These are phyloP conservation scores for Gerosis bhagava DNA, from an alignment of 2,888 invertebrate genomes.

Conservation along the genomic window DNA sequence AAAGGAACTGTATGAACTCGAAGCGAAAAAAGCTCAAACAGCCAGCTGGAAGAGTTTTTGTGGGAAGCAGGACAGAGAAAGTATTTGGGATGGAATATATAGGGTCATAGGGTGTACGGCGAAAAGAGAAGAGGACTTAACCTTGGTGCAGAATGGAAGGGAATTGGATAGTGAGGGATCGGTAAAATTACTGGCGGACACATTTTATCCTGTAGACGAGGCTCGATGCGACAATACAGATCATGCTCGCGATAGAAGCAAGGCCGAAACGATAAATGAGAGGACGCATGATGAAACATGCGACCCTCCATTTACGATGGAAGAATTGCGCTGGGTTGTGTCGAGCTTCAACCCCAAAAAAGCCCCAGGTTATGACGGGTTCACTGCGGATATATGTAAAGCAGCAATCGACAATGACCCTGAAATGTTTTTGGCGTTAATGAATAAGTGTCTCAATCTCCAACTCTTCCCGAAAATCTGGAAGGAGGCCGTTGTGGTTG, in stretches of 20 bases:
- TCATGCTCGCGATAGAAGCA: slow-evolving; percentile 5
- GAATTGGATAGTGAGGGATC: slow-evolving; percentile 4
- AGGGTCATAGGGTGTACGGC: slow-evolving; percentile 5
- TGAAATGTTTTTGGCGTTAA: slow-evolving; percentile 8
- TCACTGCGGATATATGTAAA: slow-evolving; percentile 28
- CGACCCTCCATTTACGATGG: slow-evolving; percentile 23
- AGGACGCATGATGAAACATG: slow-evolving; percentile 4
- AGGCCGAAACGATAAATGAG: neutral
- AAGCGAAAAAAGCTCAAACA: neutral
- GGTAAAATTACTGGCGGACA: slow-evolving; percentile 4
- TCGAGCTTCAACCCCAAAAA: slow-evolving; percentile 25
- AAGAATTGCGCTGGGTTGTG: slow-evolving; percentile 9
- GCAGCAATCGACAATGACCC: neutral
- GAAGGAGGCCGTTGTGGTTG: slow-evolving; percentile 20
- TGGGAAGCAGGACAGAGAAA: slow-evolving; percentile 11
- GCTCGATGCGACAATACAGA: neutral
- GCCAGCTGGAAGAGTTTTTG: slow-evolving; percentile 19
- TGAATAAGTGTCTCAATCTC: slow-evolving; percentile 16
- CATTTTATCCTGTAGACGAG: slow-evolving; percentile 19
- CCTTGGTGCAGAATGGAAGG: neutral
- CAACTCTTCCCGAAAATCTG: slow-evolving; percentile 17
- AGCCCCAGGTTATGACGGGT: slow-evolving; percentile 28
- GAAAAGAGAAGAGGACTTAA: slow-evolving; percentile 1
- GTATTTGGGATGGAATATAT: slow-evolving; percentile 15
- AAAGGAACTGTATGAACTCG: slow-evolving; percentile 1